Conservation (phyloP, 2,888 invertebrate species). For the Cremastinae sp. region DNA sequence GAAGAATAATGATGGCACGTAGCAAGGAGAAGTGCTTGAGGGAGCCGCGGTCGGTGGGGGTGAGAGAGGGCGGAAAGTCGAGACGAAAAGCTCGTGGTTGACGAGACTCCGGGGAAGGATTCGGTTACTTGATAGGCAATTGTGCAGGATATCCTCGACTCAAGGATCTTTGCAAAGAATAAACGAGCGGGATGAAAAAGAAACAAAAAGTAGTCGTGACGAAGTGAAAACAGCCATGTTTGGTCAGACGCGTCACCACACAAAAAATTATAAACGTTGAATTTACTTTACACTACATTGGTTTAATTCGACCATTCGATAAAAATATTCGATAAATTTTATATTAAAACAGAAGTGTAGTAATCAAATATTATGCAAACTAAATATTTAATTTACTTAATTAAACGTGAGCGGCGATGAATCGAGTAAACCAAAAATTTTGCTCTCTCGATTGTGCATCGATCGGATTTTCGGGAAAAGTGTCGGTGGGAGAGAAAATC, state of each 20-base stretch:
- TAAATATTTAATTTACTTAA: too few species aligned
- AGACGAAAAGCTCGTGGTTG: background rate
- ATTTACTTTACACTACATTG: too few species aligned
- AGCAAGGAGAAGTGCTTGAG: background rate
- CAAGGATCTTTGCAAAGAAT: constrained; percentile 12
- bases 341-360: too few species aligned
- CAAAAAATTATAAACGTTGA: constrained; percentile 49
- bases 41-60: constrained; percentile 7
- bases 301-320: too few species aligned
- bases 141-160: background rate
- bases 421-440: too few species aligned
- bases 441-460: too few species aligned
- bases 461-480: too few species aligned
- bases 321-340: too few species aligned
- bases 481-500: too few species aligned
- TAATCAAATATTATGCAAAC: too few species aligned
- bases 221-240: constrained; percentile 42
- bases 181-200: background rate
- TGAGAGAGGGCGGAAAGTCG: background rate
- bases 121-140: constrained; percentile 22
- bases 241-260: constrained; percentile 34
- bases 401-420: too few species aligned
- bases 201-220: constrained; percentile 9
- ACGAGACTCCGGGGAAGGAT: constrained; percentile 12
- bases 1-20: constrained; percentile 43